Evolutionary conservation across 2,888 invertebrate species (phyloP).

Genomic region (Scotopteryx bipunctaria): DNA sequence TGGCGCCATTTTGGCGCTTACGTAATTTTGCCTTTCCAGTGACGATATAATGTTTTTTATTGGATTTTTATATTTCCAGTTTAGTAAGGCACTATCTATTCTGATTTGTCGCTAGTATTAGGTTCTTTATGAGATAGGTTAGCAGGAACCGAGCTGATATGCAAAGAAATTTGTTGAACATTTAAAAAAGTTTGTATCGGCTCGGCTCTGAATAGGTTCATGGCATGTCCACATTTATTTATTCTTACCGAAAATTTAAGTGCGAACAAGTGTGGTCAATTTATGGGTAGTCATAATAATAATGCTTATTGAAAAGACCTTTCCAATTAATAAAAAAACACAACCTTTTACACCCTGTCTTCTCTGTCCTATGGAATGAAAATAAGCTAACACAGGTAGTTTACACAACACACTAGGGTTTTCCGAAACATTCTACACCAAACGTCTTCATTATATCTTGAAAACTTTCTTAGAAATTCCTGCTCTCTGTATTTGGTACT

Average conservation of each 20-base stretch:
- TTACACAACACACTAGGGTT: slow-evolving; percentile 21
- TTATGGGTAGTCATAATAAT: slow-evolving; percentile 22
- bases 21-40: too few relatives aligned
- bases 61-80: too few relatives aligned
- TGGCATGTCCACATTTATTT: slow-evolving; percentile 23
- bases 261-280: slow-evolving; percentile 30
- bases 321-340: slow-evolving; percentile 10
- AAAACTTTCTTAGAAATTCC: slow-evolving; percentile 21
- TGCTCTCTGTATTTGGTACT: slow-evolving; percentile 16
- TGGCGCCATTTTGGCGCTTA: too few relatives aligned
- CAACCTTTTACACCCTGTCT: slow-evolving; percentile 23
- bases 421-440: slow-evolving; percentile 20
- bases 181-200: slow-evolving; percentile 5
- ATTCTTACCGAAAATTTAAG: slow-evolving; percentile 17
- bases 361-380: slow-evolving; percentile 27
- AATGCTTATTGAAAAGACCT: slow-evolving; percentile 31
- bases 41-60: not conserved
- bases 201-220: slow-evolving; percentile 19
- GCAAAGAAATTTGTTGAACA: not conserved
- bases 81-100: slow-evolving; percentile 19
- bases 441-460: slow-evolving; percentile 10
- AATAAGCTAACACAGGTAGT: slow-evolving; percentile 22
- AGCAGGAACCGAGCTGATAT: slow-evolving; percentile 13
- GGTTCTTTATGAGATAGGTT: slow-evolving; percentile 14
- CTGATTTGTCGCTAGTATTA: slow-evolving; percentile 19